Evolutionary conservation across 2,888 invertebrate genomes (phyloP), one percentile per base, ranked within the genome.

Genomic region (Monoplex corrugatus): DNA sequence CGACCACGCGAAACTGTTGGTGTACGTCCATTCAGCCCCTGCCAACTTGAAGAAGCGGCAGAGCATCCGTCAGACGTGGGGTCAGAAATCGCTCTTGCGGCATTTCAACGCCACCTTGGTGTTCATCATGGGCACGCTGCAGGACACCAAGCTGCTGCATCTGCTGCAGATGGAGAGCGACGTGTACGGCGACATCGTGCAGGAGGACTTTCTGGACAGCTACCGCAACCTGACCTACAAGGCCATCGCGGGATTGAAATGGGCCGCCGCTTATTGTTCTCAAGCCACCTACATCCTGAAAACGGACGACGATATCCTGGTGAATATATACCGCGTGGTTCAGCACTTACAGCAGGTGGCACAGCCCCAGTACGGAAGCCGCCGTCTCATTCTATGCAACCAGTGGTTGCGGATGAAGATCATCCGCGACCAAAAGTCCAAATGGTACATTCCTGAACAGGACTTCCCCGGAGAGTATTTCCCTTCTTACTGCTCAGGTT

Each of bases 221-320:
- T 96, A 96, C 90, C 93, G 95, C 50, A 96, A 96, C 93, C 93
- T 96, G 57, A 96, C 96, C 0, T 96, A 96, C 92, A 96, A 96
- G 92, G 96, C 96, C 80, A 94, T 96, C 38, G 95, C 96, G 90
- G 96, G 95, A 0, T 90, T 96, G 43, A 95, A 96, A 91, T 96
- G 96, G 96, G 94, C 96, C 5, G 92, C 95, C 1, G 93, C 91
- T 35, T 94, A 94, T 91, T 96, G 96, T 92, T 91, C 89, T 8
- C 91, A 94, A 68, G 95, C 95, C 0, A 92, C 92, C 38, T 96
- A 94, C 91, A 94, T 96, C 16, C 93, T 96, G 23, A 96, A 96
- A 92, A 95, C 96, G 0, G 96, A 96, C 90, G 96, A 96, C 92
- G 96, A 96, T 89, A 96, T 96, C 80, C 95, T 96, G 89, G 95